Base-by-base conservation (phyloP, 2,797 vertebrate species). In the Ibycter americanus region DNA sequence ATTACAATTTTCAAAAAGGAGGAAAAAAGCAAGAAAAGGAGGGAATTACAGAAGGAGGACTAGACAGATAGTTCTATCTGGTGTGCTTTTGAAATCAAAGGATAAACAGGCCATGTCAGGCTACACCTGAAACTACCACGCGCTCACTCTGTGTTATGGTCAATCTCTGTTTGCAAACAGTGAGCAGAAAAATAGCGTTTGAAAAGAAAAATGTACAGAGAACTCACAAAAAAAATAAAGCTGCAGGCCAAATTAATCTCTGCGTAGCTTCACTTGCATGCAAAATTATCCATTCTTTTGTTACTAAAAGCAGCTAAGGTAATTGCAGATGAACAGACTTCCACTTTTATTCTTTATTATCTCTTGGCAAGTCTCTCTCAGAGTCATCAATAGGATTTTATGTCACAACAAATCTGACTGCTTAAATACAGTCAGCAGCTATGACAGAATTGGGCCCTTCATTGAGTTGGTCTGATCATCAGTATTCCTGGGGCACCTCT, bases 271-370 rank as follows among this genome's bases (percentile, higher is more conserved):
- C 65, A 32, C 88, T 92, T 66, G 84, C 86, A 93, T 87, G 74
- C 86, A 92, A 85, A 97, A 96, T 92, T 90, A 88, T 72, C 87
- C 72, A 63, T 95, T 93, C 83, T 89, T 90, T 82, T 81, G 63
- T 91, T 93, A 78, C 90, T 93, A 65, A 92, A 94, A 95, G 51
- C 89, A 96, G 83, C 89, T 67, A 90, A 95, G 67, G 92, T 92
- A 97, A 96, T 90, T 93, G 97, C 86, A 83, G 78, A 92, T 58
- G 86, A 96, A 93, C 47, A 38, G 51, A 92, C 72, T 87, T 74
- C 61, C 70, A 72, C 72, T 95, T 95, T 74, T 79, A 72, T 86
- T 86, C 49, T 86, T 94, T 89, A 83, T 94, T 95, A 83, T 76
- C 87, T 87, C 51, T 90, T 93, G 83, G 87, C 85, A 94, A 90